Evolutionary conservation across 2,113 vertebrate species (phyloP), one percentile per base, ranked within the genome.

Genomic region (Nyctibius bracteatus): DNA sequence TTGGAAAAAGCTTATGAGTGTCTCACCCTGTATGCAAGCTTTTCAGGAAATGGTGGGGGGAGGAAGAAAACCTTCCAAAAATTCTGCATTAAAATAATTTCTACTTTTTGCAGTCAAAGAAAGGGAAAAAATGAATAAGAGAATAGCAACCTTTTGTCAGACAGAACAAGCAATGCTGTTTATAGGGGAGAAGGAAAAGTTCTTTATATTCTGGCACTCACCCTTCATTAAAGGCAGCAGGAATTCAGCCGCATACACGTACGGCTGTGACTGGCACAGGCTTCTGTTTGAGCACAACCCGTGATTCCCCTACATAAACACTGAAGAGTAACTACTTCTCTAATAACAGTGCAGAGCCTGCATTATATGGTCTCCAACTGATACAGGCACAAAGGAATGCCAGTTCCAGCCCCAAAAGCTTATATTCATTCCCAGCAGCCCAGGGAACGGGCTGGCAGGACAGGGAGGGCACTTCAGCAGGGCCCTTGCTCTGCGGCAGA

Each of bases 11-110:
- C 86, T 92, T 90, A 83, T 86, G 96, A 96, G 94, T 52, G 83
- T 91, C 88, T 96, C 72, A 20, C 55, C 85, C 71, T 0, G 9
- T 41, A 52, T 63, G 68, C 44, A 88, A 68, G 94, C 88, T 89
- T 91, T 93, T 96, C 94, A 97, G 90, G 90, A 96, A 95, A 96
- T 9, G 21, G 51, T 43, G 65, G 57, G 92, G 57, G 63, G n/a
- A n/a, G 35, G 79, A 43, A 62, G 58, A 68, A 97, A 92, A 72
- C 27, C 72, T 94, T 96, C 94, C 93, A 92, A 93, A 95, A 63
- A 22, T 33, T 59, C 62, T 81, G 75, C 82, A 71, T 43, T 66
- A 49, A 73, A 93, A 62, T 71, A 1, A 77, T 86, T 79, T 80
- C 57, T 51, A 15, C 35, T 67, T 94, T 47, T 37, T 81, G 41